Percentiles rank a stretch among this genome's conserved stretches.
Conservation (phyloP, 2,113 vertebrate species). For the Rousettus leschenaultii region DNA sequence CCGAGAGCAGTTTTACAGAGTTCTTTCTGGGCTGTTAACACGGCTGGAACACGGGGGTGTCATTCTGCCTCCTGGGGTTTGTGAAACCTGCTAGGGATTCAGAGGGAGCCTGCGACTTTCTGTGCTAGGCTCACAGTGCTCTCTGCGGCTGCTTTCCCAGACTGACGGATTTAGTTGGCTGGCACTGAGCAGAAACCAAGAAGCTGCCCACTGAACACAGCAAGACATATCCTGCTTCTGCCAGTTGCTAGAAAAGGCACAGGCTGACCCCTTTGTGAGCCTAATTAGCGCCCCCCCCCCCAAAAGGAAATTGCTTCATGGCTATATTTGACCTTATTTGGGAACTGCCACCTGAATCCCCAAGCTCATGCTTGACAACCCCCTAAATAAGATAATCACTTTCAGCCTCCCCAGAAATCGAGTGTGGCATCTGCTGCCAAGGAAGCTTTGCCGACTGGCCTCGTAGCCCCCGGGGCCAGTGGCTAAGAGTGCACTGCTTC, state of each 20-base stretch:
- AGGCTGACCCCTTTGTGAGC: neutral
- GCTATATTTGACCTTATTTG: slow-evolving; percentile 25
- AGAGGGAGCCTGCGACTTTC: neutral
- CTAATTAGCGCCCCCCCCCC: neutral
- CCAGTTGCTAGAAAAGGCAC: neutral
- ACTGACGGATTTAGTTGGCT: neutral
- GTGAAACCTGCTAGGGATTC: neutral
- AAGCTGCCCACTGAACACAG: slow-evolving; percentile 19
- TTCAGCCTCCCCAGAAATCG: neutral
- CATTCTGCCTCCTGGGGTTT: neutral
- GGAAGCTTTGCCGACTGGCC: neutral
- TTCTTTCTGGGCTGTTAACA: slow-evolving; percentile 12
- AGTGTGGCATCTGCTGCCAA: neutral
- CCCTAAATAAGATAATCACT: neutral
- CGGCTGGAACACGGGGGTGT: neutral
- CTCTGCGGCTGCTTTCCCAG: neutral
- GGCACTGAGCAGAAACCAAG: neutral
- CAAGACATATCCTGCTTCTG: neutral
- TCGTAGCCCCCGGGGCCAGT: neutral
- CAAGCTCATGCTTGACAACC: neutral
- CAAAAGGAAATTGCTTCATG: slow-evolving; percentile 24
- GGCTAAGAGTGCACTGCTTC: neutral
- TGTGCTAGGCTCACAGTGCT: neutral
- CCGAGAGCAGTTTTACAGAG: neutral
- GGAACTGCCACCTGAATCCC: neutral